Evolutionary conservation across 2,113 vertebrate genomes (phyloP).

Genomic region (Narcine bancroftii): DNA sequence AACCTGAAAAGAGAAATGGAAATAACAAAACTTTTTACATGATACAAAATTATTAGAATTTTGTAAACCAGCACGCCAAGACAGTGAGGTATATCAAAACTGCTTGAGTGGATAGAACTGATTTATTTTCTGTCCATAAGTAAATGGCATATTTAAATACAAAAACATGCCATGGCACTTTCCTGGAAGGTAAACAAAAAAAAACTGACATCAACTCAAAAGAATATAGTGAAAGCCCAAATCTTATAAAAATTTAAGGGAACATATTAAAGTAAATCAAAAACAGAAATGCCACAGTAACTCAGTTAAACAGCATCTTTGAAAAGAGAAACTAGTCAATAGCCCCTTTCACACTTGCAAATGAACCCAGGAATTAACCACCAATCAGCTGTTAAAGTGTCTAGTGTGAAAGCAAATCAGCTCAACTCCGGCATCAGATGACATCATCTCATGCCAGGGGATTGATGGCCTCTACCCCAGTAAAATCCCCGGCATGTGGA

Average conservation of each 20-base stretch:
- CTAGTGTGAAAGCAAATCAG: no score
- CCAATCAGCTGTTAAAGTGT: no score
- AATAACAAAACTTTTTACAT: constrained; percentile 12
- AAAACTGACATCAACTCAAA: background rate
- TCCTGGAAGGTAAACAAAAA: background rate
- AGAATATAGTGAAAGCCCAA: background rate
- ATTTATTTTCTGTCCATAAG: background rate
- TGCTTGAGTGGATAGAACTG: background rate
- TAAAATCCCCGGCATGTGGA: no score
- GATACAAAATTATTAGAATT: background rate
- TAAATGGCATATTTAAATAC: background rate
- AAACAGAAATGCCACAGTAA: no score
- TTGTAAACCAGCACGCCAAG: background rate
- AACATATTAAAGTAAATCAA: background rate
- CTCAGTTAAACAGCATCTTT: no score
- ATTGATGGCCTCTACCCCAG: no score
- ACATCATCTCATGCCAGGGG: no score
- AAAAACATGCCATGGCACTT: background rate
- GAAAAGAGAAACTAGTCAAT: no score
- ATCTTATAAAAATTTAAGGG: background rate
- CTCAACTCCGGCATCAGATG: no score
- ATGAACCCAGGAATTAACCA: no score
- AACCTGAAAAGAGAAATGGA: background rate
- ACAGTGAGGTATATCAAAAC: background rate
- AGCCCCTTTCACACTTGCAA: no score